phyloP scores from a whole-genome alignment of 2,113 vertebrate genomes.

The Panthera uncia region DNA sequence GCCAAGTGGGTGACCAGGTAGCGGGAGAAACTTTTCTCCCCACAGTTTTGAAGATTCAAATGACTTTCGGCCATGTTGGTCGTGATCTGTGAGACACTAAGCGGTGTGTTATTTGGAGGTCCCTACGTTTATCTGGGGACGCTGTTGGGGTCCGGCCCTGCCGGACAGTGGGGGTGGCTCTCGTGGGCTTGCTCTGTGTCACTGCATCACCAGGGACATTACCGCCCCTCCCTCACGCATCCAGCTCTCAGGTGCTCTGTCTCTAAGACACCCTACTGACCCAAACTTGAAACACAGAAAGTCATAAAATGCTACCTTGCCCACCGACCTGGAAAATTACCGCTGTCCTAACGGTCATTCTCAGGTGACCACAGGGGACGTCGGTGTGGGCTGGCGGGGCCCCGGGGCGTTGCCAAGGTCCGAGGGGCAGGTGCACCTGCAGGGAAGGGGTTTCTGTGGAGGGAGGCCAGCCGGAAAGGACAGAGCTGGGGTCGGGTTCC shows the following conservation, averaged over 20 bases:
- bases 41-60: accelerated
- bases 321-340: accelerated
- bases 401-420: accelerated
- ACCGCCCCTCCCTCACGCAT: not conserved
- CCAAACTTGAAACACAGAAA: not conserved
- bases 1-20: not conserved
- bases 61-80: too few species aligned
- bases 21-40: too few species aligned
- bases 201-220: too few species aligned
- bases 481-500: not conserved
- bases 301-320: too few species aligned
- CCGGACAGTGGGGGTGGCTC: not conserved
- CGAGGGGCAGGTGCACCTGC: accelerated
- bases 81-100: accelerated
- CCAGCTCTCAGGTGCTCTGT: too few species aligned
- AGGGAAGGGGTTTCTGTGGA: not conserved
- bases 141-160: not conserved
- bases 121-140: not conserved
- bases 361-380: accelerated
- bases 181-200: too few species aligned
- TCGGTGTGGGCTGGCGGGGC: accelerated
- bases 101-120: not conserved
- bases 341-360: accelerated
- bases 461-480: accelerated
- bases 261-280: not conserved